Percentiles rank a stretch among this genome's conserved stretches.
Evolutionary conservation across 1,140 invertebrate species (phyloP).

Genomic region (Riptortus pedestris): DNA sequence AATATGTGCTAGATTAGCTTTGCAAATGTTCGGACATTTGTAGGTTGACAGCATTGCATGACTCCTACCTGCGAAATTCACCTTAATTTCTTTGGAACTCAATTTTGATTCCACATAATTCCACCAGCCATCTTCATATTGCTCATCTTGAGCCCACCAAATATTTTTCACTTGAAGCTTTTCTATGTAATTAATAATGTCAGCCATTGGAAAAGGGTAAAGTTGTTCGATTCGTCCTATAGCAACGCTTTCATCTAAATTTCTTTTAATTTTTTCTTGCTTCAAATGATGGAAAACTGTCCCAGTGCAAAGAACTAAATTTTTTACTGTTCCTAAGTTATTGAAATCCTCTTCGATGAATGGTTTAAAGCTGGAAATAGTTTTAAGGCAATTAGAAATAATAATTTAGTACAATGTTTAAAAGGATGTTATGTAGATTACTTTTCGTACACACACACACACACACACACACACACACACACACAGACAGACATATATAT

Average conservation of each 20-base stretch:
- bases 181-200: slow-evolving; percentile 52
- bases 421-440: too few relatives aligned
- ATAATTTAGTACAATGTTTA: too few relatives aligned
- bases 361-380: slow-evolving; percentile 5
- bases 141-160: slow-evolving; percentile 76
- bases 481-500: too few relatives aligned
- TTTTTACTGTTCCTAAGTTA: slow-evolving; percentile 43
- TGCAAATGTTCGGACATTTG: too few relatives aligned
- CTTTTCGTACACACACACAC: too few relatives aligned
- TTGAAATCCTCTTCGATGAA: neutral
- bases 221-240: slow-evolving; percentile 72
- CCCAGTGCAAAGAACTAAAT: slow-evolving; percentile 65
- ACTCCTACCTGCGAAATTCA: neutral
- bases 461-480: too few relatives aligned
- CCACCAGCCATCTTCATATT: slow-evolving; percentile 73
- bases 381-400: too few relatives aligned
- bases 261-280: slow-evolving; percentile 51
- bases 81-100: slow-evolving; percentile 19
- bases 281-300: slow-evolving; percentile 77
- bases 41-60: neutral
- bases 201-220: slow-evolving; percentile 74
- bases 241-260: slow-evolving; percentile 58
- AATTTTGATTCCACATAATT: slow-evolving; percentile 45
- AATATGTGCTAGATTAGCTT: too few relatives aligned
- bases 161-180: slow-evolving; percentile 63